Base-by-base conservation (phyloP, 64 coral and sea anemone species). In the Trachythela sp. region DNA sequence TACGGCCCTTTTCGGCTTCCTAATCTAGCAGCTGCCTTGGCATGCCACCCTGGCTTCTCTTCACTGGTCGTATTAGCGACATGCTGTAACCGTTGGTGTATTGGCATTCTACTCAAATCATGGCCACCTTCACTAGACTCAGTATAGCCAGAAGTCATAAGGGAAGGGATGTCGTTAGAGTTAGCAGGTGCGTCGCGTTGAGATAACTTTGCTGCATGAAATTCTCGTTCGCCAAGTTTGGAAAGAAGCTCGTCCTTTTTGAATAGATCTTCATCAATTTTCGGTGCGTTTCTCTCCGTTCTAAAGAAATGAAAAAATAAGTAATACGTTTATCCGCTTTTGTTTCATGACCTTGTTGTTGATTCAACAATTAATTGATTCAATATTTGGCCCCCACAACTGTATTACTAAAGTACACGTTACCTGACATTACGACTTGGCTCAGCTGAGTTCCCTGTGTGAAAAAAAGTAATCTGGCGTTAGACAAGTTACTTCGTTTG, bases 151-250 rank as follows among this genome's bases (percentile, higher is more conserved):
- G 4, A n/a, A 22, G 20, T 31, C 59, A 68, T 68, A 22, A 68
- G 59, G 10, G 75, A 39, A 15, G 75, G 27, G 13, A 35, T 35
- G 4, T 80, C 33, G 37, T 29, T 80, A n/a, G 18, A 80, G 37
- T 13, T 22, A 31, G 3, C 18, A 6, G 59, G 35, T 80, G 75
- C 33, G 0, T 80, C 33, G 13, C 31, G 75, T 39, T 80, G 33
- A 80, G 75, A 39, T 18, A 18, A 64, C 37, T 80, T 80, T 9
- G 75, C 13, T 9, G 15, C 13, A 29, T 37, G 15, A 15, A 39
- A 39, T 8, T 80, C 75, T 37, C 75, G 75, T 80, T 80, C 75
- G 17, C 75, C 75, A 80, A 80, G 75, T 35, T 80, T 80, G 32
- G 75, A 80, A 37, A 80, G 75, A 38, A 80, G 35, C 9, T 80